These are phyloP conservation scores for Nematopogon swammerdamellus DNA, from an alignment of 2,888 invertebrate species.

Conservation along the genomic window DNA sequence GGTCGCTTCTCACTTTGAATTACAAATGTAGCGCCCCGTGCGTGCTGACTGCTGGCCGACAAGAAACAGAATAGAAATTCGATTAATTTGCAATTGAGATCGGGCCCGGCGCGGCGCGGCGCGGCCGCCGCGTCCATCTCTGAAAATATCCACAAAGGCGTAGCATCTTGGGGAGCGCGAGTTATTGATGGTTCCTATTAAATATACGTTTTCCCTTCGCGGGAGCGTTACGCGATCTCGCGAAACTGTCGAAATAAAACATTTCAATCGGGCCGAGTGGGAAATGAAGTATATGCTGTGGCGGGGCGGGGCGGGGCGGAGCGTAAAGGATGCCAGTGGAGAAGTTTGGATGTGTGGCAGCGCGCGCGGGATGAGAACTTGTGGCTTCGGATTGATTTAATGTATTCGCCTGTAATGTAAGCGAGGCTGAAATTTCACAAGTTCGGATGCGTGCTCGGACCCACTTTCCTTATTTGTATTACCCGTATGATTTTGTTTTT, in stretches of 20 bases:
- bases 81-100: constrained; percentile 54
- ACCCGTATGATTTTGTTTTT: too few species aligned
- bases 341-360: constrained; percentile 4
- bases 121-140: constrained; percentile 19
- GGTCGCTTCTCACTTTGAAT: constrained; percentile 2
- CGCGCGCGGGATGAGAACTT: not conserved
- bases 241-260: constrained; percentile 42
- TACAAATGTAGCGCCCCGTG: constrained; percentile 17
- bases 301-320: constrained; percentile 20
- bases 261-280: constrained; percentile 43
- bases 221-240: constrained; percentile 26
- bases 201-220: constrained; percentile 40
- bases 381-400: not conserved
- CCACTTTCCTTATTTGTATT: too few species aligned
- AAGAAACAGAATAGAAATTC: constrained; percentile 36
- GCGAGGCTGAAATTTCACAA: too few species aligned
- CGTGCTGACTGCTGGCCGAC: constrained; percentile 18
- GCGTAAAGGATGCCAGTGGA: constrained; percentile 23
- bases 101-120: constrained; percentile 29
- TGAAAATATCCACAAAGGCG: constrained; percentile 31
- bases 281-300: constrained; percentile 40
- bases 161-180: constrained; percentile 37
- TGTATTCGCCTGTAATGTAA: not conserved
- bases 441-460: too few species aligned
- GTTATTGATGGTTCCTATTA: constrained; percentile 57